Base-by-base conservation (phyloP, 2,113 vertebrate genomes). In the Pogonocichla stellata region DNA sequence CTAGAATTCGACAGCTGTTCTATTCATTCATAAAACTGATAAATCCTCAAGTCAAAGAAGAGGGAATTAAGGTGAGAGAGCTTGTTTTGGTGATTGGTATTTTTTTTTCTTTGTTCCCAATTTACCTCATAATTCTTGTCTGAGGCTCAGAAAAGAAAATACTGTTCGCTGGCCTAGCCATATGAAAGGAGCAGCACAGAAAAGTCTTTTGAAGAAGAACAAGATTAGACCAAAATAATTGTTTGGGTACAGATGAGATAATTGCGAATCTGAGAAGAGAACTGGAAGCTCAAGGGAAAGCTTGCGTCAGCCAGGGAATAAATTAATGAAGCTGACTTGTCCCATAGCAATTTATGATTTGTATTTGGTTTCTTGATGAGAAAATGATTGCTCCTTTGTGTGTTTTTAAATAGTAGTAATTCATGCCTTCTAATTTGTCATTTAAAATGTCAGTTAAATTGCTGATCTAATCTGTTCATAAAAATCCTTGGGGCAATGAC, bases 1-100 rank as follows among this genome's bases (percentile, higher is more conserved):
- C 99, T 93, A 98, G 99, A 97, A 99, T 99, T 93, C 98, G 99
- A 67, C 99, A 99, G 84, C 97, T 99, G 11, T 99, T 99, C 96
- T 99, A 99, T 95, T 98, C 99, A 42, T 99, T 99, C 95, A 90
- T 99, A 95, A 99, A 99, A 97, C 98, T 99, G 80, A 98, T 99
- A 86, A 98, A 99, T 88, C 98, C 99, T 43, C 98, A 98, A 61
- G 95, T 97, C 91, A 99, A 97, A 97, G 99, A 99, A 96, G 98
- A 99, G 94, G 99, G 98, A 96, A 99, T 97, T 95, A 99, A 99
- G 99, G 99, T 99, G 97, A 94, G 91, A 69, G 15, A 36, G 7
- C 47, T 94, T 88, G 24, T 64, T 86, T 80, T 77, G 23, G 24
- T 75, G 19, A n/a, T 57, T 4, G 14, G 12, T 61, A 5, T 17